Conservation (phyloP, 2,797 vertebrate genomes). For the Molothrus ater region DNA sequence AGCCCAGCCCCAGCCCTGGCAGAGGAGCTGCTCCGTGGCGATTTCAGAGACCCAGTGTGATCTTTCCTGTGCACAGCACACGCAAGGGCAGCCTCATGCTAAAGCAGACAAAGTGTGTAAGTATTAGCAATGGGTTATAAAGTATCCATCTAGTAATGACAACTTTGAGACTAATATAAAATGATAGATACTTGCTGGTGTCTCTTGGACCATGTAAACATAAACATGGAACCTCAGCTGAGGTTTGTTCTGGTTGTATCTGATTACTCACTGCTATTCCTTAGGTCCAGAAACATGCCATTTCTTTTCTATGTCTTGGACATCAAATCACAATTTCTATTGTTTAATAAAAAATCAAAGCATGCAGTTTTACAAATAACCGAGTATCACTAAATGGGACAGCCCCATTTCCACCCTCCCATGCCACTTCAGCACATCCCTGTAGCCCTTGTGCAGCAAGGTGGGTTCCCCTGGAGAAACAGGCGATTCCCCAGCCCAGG, state of each 20-base stretch:
- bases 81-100: not conserved
- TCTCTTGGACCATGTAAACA: not conserved
- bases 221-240: constrained; percentile 1
- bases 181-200: not conserved
- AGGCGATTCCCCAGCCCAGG: too few species aligned
- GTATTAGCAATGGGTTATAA: not conserved
- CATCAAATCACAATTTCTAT: not conserved
- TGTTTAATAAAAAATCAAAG: not conserved
- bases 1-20: not conserved
- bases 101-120: not conserved
- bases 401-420: not conserved
- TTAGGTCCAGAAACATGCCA: not conserved
- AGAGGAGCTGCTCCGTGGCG: accelerated
- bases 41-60: not conserved
- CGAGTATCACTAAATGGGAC: not conserved
- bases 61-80: not conserved
- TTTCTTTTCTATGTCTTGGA: not conserved
- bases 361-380: not conserved
- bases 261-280: not conserved
- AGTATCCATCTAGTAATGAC: not conserved
- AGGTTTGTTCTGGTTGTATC: not conserved
- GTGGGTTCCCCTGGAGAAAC: not conserved
- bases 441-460: not conserved
- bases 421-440: not conserved
- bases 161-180: not conserved